Evolutionary conservation across 2,797 vertebrate genomes (phyloP), one percentile per base, ranked within the genome.

Genomic region (Danio aesculapii): DNA sequence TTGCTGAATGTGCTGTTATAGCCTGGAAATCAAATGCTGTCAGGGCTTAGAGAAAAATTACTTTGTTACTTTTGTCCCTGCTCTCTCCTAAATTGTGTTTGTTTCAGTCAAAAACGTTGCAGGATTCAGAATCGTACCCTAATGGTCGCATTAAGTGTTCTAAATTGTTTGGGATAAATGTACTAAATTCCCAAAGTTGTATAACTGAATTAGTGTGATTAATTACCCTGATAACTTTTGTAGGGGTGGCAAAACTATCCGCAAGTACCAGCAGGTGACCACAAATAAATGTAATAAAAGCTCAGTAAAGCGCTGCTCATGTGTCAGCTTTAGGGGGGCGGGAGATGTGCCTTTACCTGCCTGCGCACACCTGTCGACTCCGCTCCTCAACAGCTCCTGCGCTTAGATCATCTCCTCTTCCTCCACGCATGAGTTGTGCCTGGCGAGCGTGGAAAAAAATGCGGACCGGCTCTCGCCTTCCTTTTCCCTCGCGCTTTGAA

Each of bases 361-460:
- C 94, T 75, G 9, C 8, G 87, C 94, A 94, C 94, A 95, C 95
- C 94, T 95, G 94, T 94, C 92, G 71, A 87, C 92, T 91, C 89
- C 89, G 88, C 92, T 94, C 90, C 91, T 94, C 92, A 91, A 91
- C 92, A 89, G 91, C 92, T 90, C 90, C 90, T 87, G 89, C 81
- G 74, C 88, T 94, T 92, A 95, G 93, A 95, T 95, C 94, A 94
- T 94, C 93, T 94, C 92, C 92, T 94, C 91, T 92, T 89, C 87
- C 87, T 90, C 92, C 93, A 95, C 91, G 94, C 93, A 92, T 93
- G 89, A 95, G 89, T 91, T 93, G 89, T 88, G 83, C 91, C 93
- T 90, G 92, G 90, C 93, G 91, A 86, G 90, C 88, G 83, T 90
- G 89, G 91, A 91, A 88, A 81, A 81, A 92, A 92, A 92, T 85